Evolutionary conservation across 2,888 invertebrate species (phyloP).

Genomic region (Melanotus villosus): DNA sequence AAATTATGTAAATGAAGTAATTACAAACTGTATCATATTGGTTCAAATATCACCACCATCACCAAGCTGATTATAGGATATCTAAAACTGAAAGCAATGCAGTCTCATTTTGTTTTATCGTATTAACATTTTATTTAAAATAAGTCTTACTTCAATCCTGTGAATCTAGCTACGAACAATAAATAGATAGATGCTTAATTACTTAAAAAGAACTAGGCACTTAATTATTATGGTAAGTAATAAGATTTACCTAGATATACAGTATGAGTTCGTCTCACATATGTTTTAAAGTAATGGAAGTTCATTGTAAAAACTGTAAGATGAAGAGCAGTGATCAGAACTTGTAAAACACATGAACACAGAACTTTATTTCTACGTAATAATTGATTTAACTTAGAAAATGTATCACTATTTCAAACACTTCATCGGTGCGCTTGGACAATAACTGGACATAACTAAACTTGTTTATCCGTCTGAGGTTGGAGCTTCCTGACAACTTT

Average conservation of each 20-base stretch:
- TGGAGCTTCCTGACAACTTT: constrained; percentile 39
- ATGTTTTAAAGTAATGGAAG: not conserved
- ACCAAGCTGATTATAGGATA: too few species aligned
- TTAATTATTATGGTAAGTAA: constrained; percentile 21
- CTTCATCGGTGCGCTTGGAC: constrained; percentile 12
- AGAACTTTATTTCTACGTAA: not conserved
- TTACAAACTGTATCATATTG: too few species aligned
- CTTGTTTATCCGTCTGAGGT: constrained; percentile 13
- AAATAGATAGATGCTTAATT: constrained; percentile 26
- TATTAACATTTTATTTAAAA: constrained; percentile 21
- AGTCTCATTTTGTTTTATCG: not conserved
- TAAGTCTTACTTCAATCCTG: not conserved
- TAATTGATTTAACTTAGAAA: not conserved
- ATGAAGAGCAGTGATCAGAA: not conserved
- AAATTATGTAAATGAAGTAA: too few species aligned
- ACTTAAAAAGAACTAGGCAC: constrained; percentile 28
- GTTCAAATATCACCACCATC: too few species aligned
- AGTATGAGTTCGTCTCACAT: constrained; percentile 7
- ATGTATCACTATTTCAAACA: constrained; percentile 51
- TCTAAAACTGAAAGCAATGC: not conserved
- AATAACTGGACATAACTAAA: constrained; percentile 44
- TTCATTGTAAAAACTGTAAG: constrained; percentile 3
- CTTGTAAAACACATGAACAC: constrained; percentile 13
- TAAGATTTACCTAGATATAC: constrained; percentile 14
- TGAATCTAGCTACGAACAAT: constrained; percentile 10